phyloP scores from a whole-genome alignment of 2,113 vertebrate species.

The Neoarius graeffei region DNA sequence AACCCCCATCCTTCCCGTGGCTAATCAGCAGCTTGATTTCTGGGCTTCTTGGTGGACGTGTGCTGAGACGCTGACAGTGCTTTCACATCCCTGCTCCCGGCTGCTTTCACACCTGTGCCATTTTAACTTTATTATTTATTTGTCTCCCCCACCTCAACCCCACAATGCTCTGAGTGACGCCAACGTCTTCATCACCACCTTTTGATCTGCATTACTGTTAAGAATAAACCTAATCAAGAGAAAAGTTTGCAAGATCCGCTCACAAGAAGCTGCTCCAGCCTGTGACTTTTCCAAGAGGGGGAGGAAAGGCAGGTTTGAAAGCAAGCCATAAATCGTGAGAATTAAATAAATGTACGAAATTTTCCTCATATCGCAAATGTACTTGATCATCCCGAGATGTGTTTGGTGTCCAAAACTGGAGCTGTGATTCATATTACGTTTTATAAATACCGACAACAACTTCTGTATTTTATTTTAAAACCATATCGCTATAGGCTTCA shows the following conservation, averaged over 20 bases:
- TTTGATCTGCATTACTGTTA: neutral
- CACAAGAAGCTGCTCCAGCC: neutral
- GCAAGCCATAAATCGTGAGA: neutral
- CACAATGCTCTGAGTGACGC: neutral
- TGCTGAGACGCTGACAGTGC: constrained; percentile 25
- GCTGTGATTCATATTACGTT: neutral
- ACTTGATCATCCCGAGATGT: neutral
- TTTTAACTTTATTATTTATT: neutral
- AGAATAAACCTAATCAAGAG: neutral
- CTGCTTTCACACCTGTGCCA: neutral
- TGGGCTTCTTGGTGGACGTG: neutral
- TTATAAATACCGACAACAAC: neutral
- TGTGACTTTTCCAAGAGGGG: neutral
- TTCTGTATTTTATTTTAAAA: neutral
- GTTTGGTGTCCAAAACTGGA: neutral
- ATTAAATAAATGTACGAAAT: neutral
- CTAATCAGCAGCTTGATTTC: constrained; percentile 3
- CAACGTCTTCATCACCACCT: neutral
- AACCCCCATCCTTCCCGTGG: neutral
- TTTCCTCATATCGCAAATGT: neutral
- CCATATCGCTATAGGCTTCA: neutral
- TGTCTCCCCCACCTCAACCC: neutral
- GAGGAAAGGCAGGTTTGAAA: neutral
- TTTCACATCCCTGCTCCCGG: neutral
- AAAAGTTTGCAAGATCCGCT: neutral